Percentiles rank a stretch among this genome's conserved stretches.
Evolutionary conservation across 2,888 invertebrate genomes (phyloP).

Genomic region (Synergus umbraculus): DNA sequence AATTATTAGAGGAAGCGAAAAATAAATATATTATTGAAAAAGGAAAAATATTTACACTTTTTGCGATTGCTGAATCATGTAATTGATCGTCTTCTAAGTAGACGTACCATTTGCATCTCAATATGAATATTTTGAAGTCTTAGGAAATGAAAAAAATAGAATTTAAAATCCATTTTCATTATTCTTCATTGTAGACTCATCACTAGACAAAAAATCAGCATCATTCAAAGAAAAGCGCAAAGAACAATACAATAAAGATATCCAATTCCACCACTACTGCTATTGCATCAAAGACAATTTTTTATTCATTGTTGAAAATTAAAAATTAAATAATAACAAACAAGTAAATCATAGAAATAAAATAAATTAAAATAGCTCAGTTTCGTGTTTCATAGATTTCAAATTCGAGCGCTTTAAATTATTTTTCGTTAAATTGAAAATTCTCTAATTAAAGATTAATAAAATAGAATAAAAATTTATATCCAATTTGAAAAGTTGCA

Average conservation of each 20-base stretch:
- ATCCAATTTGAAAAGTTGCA: no score
- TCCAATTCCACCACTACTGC: no score
- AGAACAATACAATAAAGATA: background rate
- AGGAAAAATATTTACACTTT: background rate
- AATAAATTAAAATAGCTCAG: background rate
- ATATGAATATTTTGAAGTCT: background rate
- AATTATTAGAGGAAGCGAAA: no score
- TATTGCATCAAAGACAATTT: background rate
- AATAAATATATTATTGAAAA: background rate
- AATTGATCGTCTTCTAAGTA: background rate
- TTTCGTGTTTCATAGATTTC: no score
- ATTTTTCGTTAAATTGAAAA: no score
- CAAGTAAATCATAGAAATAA: background rate
- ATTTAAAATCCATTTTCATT: background rate
- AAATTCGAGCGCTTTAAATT: no score
- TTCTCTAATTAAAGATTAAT: no score
- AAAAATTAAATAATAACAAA: background rate
- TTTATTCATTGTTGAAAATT: background rate
- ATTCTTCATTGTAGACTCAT: background rate
- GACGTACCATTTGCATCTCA: slow-evolving; percentile 20
- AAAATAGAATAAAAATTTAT: background rate
- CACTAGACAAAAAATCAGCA: background rate
- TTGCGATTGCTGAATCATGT: slow-evolving; percentile 4
- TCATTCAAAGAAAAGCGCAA: background rate
- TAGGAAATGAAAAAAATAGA: background rate